phyloP scores from a whole-genome alignment of 2,113 vertebrate species.

The Proterorhinus semilunaris region DNA sequence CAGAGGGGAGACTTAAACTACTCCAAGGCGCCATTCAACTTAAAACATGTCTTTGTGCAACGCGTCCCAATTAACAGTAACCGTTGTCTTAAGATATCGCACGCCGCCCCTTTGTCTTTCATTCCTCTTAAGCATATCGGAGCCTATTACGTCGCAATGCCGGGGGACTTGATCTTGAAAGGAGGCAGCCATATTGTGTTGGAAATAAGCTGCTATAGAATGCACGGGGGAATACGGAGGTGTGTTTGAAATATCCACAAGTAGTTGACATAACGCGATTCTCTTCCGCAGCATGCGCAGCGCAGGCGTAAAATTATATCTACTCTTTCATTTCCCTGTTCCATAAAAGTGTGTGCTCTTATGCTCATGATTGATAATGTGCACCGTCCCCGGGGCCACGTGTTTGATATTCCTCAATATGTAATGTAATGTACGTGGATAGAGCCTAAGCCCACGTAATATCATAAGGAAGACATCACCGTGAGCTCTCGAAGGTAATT shows the following conservation, averaged over 20 bases:
- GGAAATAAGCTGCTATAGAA: slow-evolving; percentile 26
- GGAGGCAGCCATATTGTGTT: slow-evolving; percentile 33
- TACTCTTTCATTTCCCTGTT: slow-evolving; percentile 10
- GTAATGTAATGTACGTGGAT: slow-evolving; percentile 33
- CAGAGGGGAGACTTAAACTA: too few species aligned
- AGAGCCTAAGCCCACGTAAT: slow-evolving; percentile 12
- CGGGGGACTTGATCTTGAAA: slow-evolving; percentile 56
- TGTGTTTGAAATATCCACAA: slow-evolving; percentile 51
- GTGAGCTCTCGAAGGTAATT: background rate
- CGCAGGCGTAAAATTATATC: slow-evolving; percentile 3
- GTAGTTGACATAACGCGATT: slow-evolving; percentile 28
- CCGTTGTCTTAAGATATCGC: slow-evolving; percentile 11
- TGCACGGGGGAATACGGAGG: slow-evolving; percentile 24
- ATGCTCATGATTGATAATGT: background rate
- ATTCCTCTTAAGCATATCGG: slow-evolving; percentile 34
- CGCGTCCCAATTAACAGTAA: background rate
- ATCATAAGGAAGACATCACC: slow-evolving; percentile 31
- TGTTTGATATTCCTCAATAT: slow-evolving; percentile 36
- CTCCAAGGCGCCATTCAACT: too few species aligned
- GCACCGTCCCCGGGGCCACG: background rate
- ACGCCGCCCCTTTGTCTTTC: slow-evolving; percentile 46
- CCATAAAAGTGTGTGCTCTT: slow-evolving; percentile 2
- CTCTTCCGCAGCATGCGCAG: slow-evolving; percentile 15
- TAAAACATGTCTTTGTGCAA: too few species aligned
- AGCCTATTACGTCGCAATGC: slow-evolving; percentile 44